These are phyloP conservation scores for Acropora tenuis DNA, from an alignment of 64 coral and sea anemone species.

Conservation along the genomic window DNA sequence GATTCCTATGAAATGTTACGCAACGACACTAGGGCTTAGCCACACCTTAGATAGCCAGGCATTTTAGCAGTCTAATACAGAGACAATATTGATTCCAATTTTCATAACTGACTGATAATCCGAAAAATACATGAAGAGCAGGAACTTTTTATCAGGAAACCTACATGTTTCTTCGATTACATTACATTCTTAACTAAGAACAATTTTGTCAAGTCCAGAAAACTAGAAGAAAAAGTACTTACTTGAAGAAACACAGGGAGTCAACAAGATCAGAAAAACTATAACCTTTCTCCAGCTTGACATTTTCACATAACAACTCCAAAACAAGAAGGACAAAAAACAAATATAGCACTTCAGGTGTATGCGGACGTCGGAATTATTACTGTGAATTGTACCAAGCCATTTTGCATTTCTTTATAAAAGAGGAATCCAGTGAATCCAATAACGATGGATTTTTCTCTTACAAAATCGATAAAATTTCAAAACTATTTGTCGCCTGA, in stretches of 20 bases:
- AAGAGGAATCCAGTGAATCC: background rate
- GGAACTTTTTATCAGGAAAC: no score
- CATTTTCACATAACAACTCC: background rate
- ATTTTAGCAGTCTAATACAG: no score
- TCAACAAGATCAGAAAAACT: background rate
- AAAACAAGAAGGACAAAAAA: no score
- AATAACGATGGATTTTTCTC: background rate
- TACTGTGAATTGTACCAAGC: background rate
- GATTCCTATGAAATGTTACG: no score
- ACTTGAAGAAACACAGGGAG: background rate
- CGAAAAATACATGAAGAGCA: no score
- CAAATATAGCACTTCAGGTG: background rate
- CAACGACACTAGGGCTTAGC: no score
- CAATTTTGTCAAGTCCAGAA: background rate
- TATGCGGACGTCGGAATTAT: no score
- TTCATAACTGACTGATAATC: no score
- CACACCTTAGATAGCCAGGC: no score
- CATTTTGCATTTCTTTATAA: background rate
- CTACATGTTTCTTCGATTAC: no score
- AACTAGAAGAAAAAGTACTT: background rate
- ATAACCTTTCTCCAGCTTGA: background rate
- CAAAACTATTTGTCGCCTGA: background rate
- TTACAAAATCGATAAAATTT: conserved; percentile 4
- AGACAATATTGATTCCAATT: no score
- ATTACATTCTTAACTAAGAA: background rate